Evolutionary conservation across 2,113 vertebrate genomes (phyloP), one percentile per base, ranked within the genome.

Genomic region (Mastomys natalensis): DNA sequence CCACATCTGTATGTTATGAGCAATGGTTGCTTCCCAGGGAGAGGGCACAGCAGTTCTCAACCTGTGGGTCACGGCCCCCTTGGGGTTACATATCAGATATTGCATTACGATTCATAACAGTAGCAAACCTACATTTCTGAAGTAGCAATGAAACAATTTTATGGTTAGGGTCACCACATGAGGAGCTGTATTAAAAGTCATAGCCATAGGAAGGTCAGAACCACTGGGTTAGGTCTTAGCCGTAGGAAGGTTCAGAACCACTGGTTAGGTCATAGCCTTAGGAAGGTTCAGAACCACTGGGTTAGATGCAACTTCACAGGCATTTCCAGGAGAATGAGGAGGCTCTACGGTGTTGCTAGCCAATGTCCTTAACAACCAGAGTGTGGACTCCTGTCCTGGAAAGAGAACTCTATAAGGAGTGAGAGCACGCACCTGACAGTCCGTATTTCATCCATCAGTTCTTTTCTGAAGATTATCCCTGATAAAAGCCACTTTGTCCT

Each of bases 401-500:
- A 24, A 64, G 70, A 40, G 58, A 29, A 45, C 4, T 51, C 62
- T 74, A 16, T 31, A 19, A 48, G 51, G 40, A 15, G 13, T n/a
- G 7, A 80, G 3, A 93, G n/a, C 12, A 11, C 43, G 31, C 45
- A 60, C 40, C 62, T 8, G 22, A 11, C 21, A 4, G 77, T 91
- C 76, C 12, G 1, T 60, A 15, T 64, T 62, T 87, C 17, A 21
- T 31, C 89, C 13, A 55, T 81, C 87, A 43, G 55, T 80, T 93
- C 22, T 70, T 90, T 66, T 48, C 62, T 80, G 24, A 45, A 80
- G 62, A 45, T 74, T 91, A 48, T 62, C 53, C 84, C 73, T 82
- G 68, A 87, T 66, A 66, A 95, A 96, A 93, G 90, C 68, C 55
- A 89, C 48, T 78, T 81, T 84, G 70, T 91, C 60, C 81, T 94